Conservation (phyloP, 2,113 vertebrate species). For the Thalassarche chlororhynchos region DNA sequence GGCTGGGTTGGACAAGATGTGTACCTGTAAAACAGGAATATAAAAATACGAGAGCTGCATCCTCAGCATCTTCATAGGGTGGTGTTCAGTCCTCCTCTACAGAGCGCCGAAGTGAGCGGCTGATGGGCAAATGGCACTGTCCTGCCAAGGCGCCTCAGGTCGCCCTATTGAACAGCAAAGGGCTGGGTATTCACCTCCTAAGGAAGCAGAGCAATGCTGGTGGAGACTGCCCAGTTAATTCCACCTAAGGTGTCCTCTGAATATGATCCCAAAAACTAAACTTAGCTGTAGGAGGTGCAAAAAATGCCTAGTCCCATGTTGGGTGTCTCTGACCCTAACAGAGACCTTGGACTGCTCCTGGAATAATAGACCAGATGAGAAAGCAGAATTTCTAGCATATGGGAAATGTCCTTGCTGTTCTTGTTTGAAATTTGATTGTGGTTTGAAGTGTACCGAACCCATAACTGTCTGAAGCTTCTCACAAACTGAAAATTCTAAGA, state of each 20-base stretch:
- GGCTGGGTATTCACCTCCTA: neutral
- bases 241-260: neutral
- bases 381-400: neutral
- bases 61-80: neutral
- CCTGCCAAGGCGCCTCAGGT: accelerated
- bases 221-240: neutral
- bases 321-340: neutral
- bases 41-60: neutral
- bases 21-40: neutral
- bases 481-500: neutral
- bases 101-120: neutral
- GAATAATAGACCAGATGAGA: neutral
- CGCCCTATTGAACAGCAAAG: accelerated
- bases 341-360: neutral
- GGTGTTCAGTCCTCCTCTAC: neutral
- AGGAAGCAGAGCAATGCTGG: neutral
- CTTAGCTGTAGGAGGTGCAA: neutral
- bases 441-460: neutral
- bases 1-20: neutral
- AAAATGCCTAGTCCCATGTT: neutral
- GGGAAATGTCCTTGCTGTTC: neutral
- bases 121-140: neutral
- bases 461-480: neutral
- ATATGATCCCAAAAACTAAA: neutral
- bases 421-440: neutral